These are phyloP conservation scores for Callopanchax toddi DNA, from an alignment of 2,113 vertebrate genomes.

Conservation along the genomic window DNA sequence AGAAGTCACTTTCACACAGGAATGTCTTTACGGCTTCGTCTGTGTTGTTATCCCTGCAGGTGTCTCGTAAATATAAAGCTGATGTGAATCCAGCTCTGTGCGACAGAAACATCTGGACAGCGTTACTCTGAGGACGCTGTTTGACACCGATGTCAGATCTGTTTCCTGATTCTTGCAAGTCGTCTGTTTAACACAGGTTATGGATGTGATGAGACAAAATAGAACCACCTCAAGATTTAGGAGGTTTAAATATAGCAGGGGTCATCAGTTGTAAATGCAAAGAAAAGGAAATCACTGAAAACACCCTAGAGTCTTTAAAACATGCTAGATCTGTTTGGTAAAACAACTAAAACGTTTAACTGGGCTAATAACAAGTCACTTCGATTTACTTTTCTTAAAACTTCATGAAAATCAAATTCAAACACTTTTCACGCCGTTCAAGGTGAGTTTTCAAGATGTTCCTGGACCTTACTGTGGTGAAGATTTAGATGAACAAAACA, in stretches of 20 bases:
- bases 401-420: too few relatives aligned
- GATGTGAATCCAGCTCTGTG: constrained; percentile 43
- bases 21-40: constrained; percentile 14
- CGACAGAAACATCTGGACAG: constrained; percentile 69
- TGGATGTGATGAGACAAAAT: constrained; percentile 37
- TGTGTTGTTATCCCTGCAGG: constrained; percentile 33
- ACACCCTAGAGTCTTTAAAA: too few relatives aligned
- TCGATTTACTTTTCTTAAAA: too few relatives aligned
- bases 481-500: too few relatives aligned
- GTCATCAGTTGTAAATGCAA: background rate
- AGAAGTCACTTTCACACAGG: constrained; percentile 13
- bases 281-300: background rate
- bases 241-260: constrained; percentile 11
- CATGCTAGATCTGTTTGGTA: too few relatives aligned
- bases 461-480: too few relatives aligned
- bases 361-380: too few relatives aligned
- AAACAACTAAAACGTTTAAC: too few relatives aligned
- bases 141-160: constrained; percentile 67
- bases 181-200: constrained; percentile 38
- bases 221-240: constrained; percentile 10
- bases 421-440: too few relatives aligned
- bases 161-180: constrained; percentile 44
- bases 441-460: too few relatives aligned
- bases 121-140: constrained; percentile 58
- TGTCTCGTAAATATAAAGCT: constrained; percentile 25